These are phyloP conservation scores for Piliocolobus tephrosceles DNA, from an alignment of 2,113 vertebrate genomes.

Conservation along the genomic window DNA sequence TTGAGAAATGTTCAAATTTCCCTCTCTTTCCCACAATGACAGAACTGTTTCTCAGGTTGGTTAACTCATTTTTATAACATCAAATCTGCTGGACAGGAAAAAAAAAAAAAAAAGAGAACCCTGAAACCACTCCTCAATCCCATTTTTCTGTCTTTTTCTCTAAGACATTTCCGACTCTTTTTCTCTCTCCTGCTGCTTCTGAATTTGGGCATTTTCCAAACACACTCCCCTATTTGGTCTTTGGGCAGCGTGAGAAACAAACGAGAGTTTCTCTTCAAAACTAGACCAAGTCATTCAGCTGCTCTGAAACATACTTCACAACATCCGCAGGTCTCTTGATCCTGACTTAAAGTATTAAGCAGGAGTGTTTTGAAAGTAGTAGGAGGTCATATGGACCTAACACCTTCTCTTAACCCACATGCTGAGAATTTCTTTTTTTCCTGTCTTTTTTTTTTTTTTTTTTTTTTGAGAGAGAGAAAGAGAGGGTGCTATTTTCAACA, in stretches of 20 bases:
- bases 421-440: not conserved
- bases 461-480: not conserved
- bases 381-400: not conserved
- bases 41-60: constrained; percentile 19
- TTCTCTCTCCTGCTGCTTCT: constrained; percentile 64
- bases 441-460: not conserved
- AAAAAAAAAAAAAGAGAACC: not conserved
- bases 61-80: constrained; percentile 36
- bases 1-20: constrained; percentile 54
- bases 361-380: constrained; percentile 2
- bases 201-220: constrained; percentile 74
- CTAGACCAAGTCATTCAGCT: not conserved
- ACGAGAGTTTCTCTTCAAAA: constrained; percentile 41
- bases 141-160: not conserved
- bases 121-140: not conserved
- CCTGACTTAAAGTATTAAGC: constrained; percentile 41
- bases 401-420: not conserved
- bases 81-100: not conserved
- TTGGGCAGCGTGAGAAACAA: constrained; percentile 61
- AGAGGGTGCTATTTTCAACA: constrained; percentile 49
- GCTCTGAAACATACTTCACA: constrained; percentile 43
- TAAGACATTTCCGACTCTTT: constrained; percentile 39
- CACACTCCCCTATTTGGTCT: constrained; percentile 56
- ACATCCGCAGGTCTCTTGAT: not conserved
- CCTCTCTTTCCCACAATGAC: constrained; percentile 18